These are phyloP conservation scores for Heliconius congener DNA, from an alignment of 1,140 invertebrate species.

Conservation along the genomic window DNA sequence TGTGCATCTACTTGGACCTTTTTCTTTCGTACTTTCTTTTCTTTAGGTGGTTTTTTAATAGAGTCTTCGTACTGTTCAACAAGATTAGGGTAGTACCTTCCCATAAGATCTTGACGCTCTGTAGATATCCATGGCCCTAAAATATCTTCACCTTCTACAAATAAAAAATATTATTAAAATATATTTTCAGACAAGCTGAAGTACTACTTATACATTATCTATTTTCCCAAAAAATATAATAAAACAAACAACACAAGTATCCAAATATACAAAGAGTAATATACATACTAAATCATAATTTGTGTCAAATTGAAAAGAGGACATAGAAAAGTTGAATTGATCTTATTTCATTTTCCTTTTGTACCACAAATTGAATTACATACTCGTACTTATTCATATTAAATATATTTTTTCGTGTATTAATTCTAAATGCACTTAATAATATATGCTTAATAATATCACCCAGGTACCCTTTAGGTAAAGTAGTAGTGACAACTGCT, in stretches of 20 bases:
- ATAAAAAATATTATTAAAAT: constrained; percentile 16
- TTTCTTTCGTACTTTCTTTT: constrained; percentile 77
- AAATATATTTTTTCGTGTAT: too few species aligned
- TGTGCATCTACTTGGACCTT: constrained; percentile 55
- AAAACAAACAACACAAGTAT: neutral
- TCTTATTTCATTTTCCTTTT: neutral
- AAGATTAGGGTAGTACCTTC: constrained; percentile 85
- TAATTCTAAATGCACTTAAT: too few species aligned
- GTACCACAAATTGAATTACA: too few species aligned
- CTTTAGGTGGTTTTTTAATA: constrained; percentile 81
- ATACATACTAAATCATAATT: neutral
- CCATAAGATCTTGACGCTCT: constrained; percentile 85
- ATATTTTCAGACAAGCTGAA: too few species aligned
- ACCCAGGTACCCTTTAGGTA: too few species aligned
- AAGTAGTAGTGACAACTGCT: too few species aligned
- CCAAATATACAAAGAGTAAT: neutral
- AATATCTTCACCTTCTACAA: constrained; percentile 76
- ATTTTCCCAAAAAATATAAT: too few species aligned
- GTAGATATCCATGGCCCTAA: constrained; percentile 83
- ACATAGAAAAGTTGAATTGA: neutral
- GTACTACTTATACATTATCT: too few species aligned
- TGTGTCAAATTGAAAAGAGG: neutral
- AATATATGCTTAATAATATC: too few species aligned
- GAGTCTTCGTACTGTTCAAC: constrained; percentile 78
- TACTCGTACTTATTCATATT: too few species aligned